These are phyloP conservation scores for Pristiophorus japonicus DNA, from an alignment of 2,113 vertebrate genomes.

Conservation along the genomic window DNA sequence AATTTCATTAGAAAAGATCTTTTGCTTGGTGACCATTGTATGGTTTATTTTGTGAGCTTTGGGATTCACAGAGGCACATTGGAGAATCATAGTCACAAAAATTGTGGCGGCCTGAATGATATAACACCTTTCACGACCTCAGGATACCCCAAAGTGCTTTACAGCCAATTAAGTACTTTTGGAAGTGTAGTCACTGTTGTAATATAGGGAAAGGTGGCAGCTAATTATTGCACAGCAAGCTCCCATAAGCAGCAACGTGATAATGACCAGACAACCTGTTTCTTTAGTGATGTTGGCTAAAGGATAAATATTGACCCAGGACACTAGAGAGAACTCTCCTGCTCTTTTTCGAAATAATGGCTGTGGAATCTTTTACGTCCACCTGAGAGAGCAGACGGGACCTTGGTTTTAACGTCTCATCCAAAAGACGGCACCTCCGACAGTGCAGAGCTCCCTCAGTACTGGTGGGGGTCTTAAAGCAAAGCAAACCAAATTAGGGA, in stretches of 20 bases:
- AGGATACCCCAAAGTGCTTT: background rate
- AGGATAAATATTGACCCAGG: background rate
- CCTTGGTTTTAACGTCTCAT: background rate
- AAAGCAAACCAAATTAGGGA: background rate
- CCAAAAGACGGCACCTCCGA: background rate
- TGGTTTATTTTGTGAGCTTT: background rate
- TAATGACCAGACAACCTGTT: background rate
- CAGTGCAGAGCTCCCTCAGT: background rate
- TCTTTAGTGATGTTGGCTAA: background rate
- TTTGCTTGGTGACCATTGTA: background rate
- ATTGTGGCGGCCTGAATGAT: background rate
- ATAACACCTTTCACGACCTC: background rate
- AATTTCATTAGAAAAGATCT: background rate
- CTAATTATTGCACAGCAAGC: background rate
- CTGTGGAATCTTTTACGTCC: background rate
- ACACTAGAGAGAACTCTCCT: no score
- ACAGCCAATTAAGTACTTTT: background rate
- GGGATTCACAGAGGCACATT: background rate
- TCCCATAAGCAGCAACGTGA: background rate
- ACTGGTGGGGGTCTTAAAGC: background rate
- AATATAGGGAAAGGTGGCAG: background rate
- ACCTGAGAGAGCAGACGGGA: background rate
- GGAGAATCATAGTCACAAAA: background rate
- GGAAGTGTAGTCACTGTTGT: background rate
- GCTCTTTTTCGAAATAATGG: no score